These are phyloP conservation scores for Arctia plantaginis DNA, from an alignment of 2,888 invertebrate species.

Conservation along the genomic window DNA sequence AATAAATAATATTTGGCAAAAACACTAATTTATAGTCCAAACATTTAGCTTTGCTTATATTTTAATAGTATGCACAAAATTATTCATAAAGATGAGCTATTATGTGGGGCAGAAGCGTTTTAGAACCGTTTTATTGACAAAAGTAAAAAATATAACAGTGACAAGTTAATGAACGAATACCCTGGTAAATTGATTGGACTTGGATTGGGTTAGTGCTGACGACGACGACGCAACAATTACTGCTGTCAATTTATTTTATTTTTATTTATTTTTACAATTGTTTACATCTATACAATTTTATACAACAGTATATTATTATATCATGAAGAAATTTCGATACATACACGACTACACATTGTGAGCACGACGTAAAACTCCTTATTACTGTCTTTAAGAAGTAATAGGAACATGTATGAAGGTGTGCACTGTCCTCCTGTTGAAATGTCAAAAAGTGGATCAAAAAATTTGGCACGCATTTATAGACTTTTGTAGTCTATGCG, in stretches of 20 bases:
- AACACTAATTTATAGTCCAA: conserved; percentile 24
- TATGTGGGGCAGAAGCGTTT: background rate
- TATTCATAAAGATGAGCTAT: conserved; percentile 1
- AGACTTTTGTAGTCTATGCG: background rate
- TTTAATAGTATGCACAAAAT: conserved; percentile 18
- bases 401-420: conserved; percentile 22
- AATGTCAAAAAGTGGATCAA: background rate
- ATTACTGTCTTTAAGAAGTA: conserved; percentile 28
- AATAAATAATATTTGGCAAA: conserved; percentile 25
- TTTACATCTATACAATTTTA: conserved; percentile 55
- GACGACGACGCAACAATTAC: conserved; percentile 26
- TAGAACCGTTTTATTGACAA: background rate
- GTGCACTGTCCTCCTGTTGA: background rate
- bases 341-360: conserved; percentile 37
- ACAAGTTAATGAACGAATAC: background rate
- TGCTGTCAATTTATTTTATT: conserved; percentile 20
- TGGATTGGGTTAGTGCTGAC: conserved; percentile 25
- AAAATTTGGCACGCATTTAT: conserved; percentile 1
- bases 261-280: conserved; percentile 36
- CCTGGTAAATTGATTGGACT: background rate
- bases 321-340: conserved; percentile 36
- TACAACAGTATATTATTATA: conserved; percentile 43
- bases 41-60: conserved; percentile 25
- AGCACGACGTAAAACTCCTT: conserved; percentile 27
- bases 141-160: background rate